Evolutionary conservation across 2,113 vertebrate genomes (phyloP), one percentile per base, ranked within the genome.

Genomic region (Etheostoma spectabile): DNA sequence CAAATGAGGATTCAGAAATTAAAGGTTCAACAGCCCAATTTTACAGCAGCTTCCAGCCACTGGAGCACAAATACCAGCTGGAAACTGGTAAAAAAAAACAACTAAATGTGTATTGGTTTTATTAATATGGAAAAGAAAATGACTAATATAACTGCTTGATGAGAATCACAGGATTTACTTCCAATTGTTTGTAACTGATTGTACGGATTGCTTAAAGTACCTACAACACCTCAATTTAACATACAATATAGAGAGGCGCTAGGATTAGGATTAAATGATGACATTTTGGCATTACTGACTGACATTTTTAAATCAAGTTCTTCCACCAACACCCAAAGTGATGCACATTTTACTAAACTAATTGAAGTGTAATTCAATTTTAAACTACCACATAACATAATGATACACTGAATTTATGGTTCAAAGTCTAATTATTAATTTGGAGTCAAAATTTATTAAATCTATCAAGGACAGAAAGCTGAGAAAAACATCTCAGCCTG

Each of bases 331-430:
- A 66, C 21, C 12, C 12, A 42, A 71, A 65, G 48, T 64, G 63
- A 84, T 52, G 57, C 66, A 77, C 51, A 70, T 61, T 64, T 69
- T 74, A 73, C 57, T 55, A 60, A 86, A 78, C 51, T 85, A 75
- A 85, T 90, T 86, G 82, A 90, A 67, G 57, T 52, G 35, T 72
- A 76, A 82, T 77, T 84, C 42, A 82, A 82, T 87, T 77, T 68
- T 62, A 86, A 78, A 76, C 72, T 74, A 77, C 71, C 16, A 60
- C 53, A 71, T 71, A 51, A 71, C 27, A 77, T 80, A 65, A 77
- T 71, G 70, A 49, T 45, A 55, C n/a, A 82, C 45, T 53, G 51
- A 24, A 46, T 66, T 53, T 52, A 65, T 70, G 53, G 22, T 73
- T 87, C 48, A 88, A 56, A 67, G 72, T 63, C 21, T 38, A 85